Conservation (phyloP, 2,797 vertebrate species). For the Tenualosa thibaudeaui region DNA sequence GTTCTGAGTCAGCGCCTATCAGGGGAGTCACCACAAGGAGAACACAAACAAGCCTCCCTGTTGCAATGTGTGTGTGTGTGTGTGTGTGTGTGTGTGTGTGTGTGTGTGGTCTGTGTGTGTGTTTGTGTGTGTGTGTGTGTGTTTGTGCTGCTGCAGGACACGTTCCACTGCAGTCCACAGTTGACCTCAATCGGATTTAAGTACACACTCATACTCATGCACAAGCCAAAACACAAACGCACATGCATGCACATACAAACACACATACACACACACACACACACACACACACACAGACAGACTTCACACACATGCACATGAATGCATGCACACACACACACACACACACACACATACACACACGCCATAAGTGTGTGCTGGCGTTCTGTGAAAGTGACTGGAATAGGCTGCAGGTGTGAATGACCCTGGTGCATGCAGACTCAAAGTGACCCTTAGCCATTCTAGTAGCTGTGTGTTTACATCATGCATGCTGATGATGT, state of each 20-base stretch:
- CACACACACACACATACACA: slow-evolving; percentile 10
- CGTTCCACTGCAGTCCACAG: neutral
- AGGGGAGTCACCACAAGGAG: neutral
- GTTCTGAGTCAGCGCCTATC: neutral
- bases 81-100: slow-evolving; percentile 10
- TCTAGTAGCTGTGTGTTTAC: neutral
- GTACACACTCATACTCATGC: neutral
- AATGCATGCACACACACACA: neutral
- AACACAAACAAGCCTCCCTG: neutral
- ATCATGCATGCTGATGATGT: slow-evolving; percentile 47
- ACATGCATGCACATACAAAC: neutral
- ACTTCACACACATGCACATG: neutral
- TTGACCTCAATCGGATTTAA: neutral
- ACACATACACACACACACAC: neutral
- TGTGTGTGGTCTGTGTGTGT: neutral
- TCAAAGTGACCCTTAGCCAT: slow-evolving; percentile 14
- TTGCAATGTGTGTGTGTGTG: slow-evolving; percentile 10
- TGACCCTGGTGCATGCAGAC: neutral
- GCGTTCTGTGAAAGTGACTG: neutral
- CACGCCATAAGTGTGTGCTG: slow-evolving; percentile 23
- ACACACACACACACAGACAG: neutral
- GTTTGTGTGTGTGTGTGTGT: slow-evolving; percentile 2
- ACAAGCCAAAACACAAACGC: neutral
- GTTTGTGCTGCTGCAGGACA: slow-evolving; percentile 8
- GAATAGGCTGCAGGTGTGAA: neutral